Base-by-base conservation (phyloP, 2,888 invertebrate genomes). In the Heliconius sara region DNA sequence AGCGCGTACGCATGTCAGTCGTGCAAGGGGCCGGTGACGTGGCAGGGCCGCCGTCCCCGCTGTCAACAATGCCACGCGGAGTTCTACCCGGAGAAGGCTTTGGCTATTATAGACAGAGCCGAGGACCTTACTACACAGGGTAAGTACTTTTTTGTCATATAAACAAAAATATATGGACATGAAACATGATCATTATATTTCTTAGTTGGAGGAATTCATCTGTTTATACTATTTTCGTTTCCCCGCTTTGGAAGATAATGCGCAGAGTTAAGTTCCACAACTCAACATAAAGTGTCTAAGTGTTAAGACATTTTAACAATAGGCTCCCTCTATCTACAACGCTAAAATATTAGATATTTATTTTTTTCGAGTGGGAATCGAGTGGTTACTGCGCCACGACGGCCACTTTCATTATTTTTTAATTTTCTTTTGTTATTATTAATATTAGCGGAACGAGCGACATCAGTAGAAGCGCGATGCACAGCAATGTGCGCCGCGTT, bases 11-110 rank as follows among this genome's bases (percentile, higher is more conserved):
- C 92, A 16, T 95, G 95, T 81, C 90, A 90, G 81, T 84, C 89
- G 73, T 95, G 95, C 88, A 93, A 91, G 83, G 93, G 94, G 0
- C 94, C 95, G 0, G 91, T 95, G 39, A 77, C 89, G 57, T 88
- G 89, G 84, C 84, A 82, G 52, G 86, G 86, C 0, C 83, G 83
- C n/a, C 85, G 85, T 2, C 83, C 88, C 0, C 82, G 83, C 2
- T 95, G 95, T 83, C 88, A 87, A 52, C 92, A 94, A 57, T 95
- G 95, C 84, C 85, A 85, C 71, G 84, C 90, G 1, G 89, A 89
- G 0, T 90, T 93, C 83, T 85, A 88, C 1, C 84, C 88, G n/a
- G 89, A 89, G 25, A 85, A 84, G 0, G 90, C 90, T 0, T 82
- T 87, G 5, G 86, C 88, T 0, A 76, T 88, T 3, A 81, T 93